Evolutionary conservation across 2,113 vertebrate genomes (phyloP).

Genomic region (Oryctolagus cuniculus): mOryCun1.1 NC_091453.1:127104501-127105000

Average conservation of each 20-base stretch:
- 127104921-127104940: background rate
- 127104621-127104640: conserved; percentile 53
- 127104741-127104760: background rate
- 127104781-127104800: background rate
- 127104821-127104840: background rate
- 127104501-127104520: conserved; percentile 48
- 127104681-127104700: background rate
- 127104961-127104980: background rate
- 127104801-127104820: background rate
- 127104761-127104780: background rate
- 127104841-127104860: background rate
- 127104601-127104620: conserved; percentile 1
- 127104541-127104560: conserved; percentile 58
- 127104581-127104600: conserved; percentile 65
- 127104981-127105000: background rate
- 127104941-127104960: background rate
- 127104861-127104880: background rate
- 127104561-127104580: conserved; percentile 55
- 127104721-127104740: background rate
- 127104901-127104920: conserved; percentile 16
- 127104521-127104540: conserved; percentile 44
- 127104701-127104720: background rate
- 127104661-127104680: conserved; percentile 46
- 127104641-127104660: conserved; percentile 53
- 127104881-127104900: background rate